A percentile compares a stretch with the other conserved stretches of the same genome.
phyloP scores from a whole-genome alignment of 2,888 invertebrate species.

The Lepas anatifera region DNA sequence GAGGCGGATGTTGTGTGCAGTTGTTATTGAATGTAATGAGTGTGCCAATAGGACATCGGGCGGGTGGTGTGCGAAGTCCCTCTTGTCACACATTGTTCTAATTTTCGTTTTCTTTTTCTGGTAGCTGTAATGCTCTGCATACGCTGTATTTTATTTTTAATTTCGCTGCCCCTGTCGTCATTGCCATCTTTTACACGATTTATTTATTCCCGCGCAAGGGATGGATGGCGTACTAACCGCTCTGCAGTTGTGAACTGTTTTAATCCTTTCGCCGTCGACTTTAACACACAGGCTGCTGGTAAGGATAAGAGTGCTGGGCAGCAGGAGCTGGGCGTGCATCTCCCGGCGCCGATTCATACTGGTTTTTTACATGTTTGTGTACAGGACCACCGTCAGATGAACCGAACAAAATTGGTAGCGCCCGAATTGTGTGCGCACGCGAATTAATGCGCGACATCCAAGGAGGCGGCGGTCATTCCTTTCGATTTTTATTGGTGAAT shows the following conservation, averaged over 20 bases:
- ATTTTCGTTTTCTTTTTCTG: not conserved
- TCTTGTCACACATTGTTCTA: not conserved
- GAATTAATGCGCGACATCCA: too few species aligned
- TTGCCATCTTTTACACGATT: slow-evolving; percentile 2
- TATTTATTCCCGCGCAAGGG: not conserved
- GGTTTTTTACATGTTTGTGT: not conserved
- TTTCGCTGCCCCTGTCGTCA: slow-evolving; percentile 4
- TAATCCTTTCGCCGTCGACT: not conserved
- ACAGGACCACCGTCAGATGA: too few species aligned
- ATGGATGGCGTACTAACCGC: not conserved
- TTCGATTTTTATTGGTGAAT: slow-evolving; percentile 10
- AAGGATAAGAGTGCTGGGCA: too few species aligned
- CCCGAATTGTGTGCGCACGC: not conserved
- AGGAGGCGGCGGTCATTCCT: slow-evolving; percentile 7
- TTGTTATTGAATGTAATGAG: slow-evolving; percentile 12
- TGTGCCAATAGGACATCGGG: slow-evolving; percentile 1
- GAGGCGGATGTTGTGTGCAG: slow-evolving; percentile 4
- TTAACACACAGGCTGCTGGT: not conserved
- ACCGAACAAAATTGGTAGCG: slow-evolving; percentile 7
- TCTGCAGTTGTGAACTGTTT: not conserved
- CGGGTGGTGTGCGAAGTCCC: not conserved
- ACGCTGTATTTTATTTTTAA: slow-evolving; percentile 9
- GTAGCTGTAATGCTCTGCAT: not conserved
- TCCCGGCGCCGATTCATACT: not conserved
- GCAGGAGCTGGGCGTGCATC: too few species aligned